Percentiles rank a stretch among this genome's conserved stretches.
Conservation (phyloP, 2,113 vertebrate genomes). For the Uria lomvia region DNA sequence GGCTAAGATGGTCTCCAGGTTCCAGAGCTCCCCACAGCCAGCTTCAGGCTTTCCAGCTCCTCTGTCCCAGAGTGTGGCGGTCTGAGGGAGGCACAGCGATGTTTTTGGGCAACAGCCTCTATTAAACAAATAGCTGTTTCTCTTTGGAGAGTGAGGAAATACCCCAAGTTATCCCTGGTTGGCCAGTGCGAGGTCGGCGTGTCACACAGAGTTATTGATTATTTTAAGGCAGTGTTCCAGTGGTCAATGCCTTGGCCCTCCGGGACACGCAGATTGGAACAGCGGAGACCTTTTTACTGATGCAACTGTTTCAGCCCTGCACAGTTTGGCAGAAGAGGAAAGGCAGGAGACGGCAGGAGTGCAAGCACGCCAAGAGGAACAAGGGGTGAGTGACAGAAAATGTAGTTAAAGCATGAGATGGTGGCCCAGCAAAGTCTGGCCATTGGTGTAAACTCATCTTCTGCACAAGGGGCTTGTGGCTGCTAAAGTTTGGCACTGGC, state of each 20-base stretch:
- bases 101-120: not conserved
- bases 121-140: slow-evolving; percentile 28
- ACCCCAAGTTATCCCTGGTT: slow-evolving; percentile 28
- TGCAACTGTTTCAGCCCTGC: not conserved
- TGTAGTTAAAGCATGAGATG: not conserved
- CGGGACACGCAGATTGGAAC: rapidly evolving
- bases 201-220: not conserved
- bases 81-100: not conserved
- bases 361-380: not conserved
- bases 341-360: not conserved
- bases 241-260: slow-evolving; percentile 44
- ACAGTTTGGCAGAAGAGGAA: not conserved
- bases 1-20: not conserved
- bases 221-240: slow-evolving; percentile 55
- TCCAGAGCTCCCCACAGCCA: not conserved
- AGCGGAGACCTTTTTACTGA: not conserved
- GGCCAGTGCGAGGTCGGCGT: not conserved
- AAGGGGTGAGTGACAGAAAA: not conserved
- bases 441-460: not conserved
- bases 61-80: not conserved
- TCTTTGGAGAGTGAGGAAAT: slow-evolving; percentile 54
- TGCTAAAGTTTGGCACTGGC: not conserved
- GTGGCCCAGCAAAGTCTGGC: not conserved
- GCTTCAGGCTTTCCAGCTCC: not conserved
- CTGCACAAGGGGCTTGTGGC: not conserved